These are phyloP conservation scores for Drosophila yakuba DNA, from an alignment of 1,140 invertebrate species.

Conservation along the genomic window DNA sequence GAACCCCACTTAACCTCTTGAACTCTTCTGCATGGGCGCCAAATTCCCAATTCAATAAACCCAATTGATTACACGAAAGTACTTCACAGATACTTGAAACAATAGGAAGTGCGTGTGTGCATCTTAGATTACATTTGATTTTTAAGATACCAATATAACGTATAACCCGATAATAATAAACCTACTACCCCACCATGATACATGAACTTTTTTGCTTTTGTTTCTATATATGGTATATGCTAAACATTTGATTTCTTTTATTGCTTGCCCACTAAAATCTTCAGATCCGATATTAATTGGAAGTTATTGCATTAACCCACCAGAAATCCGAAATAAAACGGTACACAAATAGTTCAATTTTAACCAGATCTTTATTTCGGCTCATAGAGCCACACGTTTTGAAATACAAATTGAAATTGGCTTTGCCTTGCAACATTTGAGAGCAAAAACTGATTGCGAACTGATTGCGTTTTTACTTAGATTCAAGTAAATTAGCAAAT, in stretches of 20 bases:
- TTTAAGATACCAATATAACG: slow-evolving; percentile 17
- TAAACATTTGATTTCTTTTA: slow-evolving; percentile 50
- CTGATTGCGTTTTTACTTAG: slow-evolving; percentile 8
- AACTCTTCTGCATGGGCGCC: slow-evolving; percentile 51
- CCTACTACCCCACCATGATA: slow-evolving; percentile 33
- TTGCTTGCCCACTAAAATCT: slow-evolving; percentile 55
- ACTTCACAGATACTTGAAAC: neutral
- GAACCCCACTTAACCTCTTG: neutral
- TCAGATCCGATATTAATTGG: slow-evolving; percentile 8
- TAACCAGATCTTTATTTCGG: slow-evolving; percentile 3
- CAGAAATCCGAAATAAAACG: slow-evolving; percentile 7
- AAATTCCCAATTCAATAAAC: neutral
- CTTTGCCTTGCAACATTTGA: slow-evolving; percentile 38
- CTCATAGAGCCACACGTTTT: slow-evolving; percentile 24
- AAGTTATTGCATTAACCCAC: slow-evolving; percentile 5
- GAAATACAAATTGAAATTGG: slow-evolving; percentile 23
- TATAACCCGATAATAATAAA: slow-evolving; percentile 13
- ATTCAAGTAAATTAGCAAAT: slow-evolving; percentile 42
- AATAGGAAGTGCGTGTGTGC: slow-evolving; percentile 11
- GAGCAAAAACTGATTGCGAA: slow-evolving; percentile 44
- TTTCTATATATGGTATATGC: slow-evolving; percentile 50
- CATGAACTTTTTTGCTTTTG: slow-evolving; percentile 48
- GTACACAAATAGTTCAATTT: slow-evolving; percentile 1
- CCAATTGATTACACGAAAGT: neutral
- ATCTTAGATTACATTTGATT: neutral